phyloP scores from a whole-genome alignment of 1,140 invertebrate species.

The Cecropterus lyciades region DNA sequence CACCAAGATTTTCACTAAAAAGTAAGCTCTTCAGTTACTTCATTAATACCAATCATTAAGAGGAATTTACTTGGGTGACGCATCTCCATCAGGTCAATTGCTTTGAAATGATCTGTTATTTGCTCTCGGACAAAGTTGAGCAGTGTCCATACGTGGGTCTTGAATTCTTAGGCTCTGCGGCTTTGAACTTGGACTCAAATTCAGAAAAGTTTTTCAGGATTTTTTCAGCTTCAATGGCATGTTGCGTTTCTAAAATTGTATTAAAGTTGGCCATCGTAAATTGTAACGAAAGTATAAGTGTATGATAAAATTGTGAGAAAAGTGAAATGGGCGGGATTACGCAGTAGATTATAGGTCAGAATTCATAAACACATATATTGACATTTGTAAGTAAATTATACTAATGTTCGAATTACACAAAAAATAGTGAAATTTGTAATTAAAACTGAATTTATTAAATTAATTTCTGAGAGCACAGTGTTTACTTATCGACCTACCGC shows the following conservation, averaged over 20 bases:
- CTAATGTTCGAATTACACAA: no score
- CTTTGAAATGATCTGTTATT: neutral
- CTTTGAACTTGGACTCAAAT: neutral
- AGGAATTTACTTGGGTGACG: conserved; percentile 10
- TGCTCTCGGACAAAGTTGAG: neutral
- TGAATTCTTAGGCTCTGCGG: neutral
- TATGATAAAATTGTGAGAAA: no score
- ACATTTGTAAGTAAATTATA: no score
- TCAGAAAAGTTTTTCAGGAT: neutral
- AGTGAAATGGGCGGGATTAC: no score
- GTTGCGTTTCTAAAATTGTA: neutral
- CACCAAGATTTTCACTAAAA: conserved; percentile 10
- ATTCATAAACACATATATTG: no score
- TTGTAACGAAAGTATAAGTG: no score
- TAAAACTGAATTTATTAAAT: no score
- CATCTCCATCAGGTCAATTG: conserved; percentile 2
- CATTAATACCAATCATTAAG: conserved; percentile 3
- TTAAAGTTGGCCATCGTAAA: neutral
- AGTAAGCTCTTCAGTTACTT: conserved; percentile 2
- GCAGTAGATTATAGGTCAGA: no score
- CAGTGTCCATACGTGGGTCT: neutral
- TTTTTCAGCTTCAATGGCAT: no score
- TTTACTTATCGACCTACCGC: no score
- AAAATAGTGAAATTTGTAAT: no score
- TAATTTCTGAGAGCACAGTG: no score